A percentile compares a stretch with the other conserved stretches of the same genome.
These are phyloP conservation scores for Equus quagga DNA, from an alignment of 2,113 vertebrate species.

Conservation along the genomic window DNA sequence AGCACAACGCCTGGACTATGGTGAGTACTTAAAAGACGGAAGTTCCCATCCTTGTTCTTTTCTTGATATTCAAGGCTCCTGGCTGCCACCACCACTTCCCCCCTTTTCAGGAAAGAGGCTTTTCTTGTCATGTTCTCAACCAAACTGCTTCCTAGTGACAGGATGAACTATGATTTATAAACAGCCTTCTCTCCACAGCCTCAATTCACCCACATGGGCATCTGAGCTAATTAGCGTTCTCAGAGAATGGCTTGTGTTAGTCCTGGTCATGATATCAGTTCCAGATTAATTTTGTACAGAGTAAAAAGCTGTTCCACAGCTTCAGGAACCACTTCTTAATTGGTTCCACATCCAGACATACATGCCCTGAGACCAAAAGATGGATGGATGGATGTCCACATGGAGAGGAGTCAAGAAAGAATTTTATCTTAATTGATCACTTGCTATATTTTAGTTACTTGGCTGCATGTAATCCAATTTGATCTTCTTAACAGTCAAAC, in stretches of 20 bases:
- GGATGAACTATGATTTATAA: accelerated
- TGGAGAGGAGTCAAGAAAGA: neutral
- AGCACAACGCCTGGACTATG: neutral
- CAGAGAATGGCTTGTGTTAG: neutral
- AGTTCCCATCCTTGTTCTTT: neutral
- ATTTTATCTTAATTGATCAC: neutral
- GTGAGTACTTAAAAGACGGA: neutral
- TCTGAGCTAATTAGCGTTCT: neutral
- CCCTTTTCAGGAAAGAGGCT: neutral
- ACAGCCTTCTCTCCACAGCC: neutral
- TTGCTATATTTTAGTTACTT: neutral
- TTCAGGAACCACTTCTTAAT: neutral
- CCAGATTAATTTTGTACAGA: neutral
- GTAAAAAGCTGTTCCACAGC: neutral
- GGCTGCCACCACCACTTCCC: neutral
- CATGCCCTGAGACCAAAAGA: neutral
- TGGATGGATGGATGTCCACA: neutral
- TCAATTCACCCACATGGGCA: neutral
- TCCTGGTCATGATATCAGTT: neutral
- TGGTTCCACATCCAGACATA: neutral
- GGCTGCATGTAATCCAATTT: neutral
- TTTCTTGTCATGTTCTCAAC: neutral
- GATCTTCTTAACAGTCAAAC: neutral
- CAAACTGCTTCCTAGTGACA: neutral
- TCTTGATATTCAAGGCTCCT: neutral